Conservation (phyloP, 2,113 vertebrate species). For the Alectura lathami region DNA sequence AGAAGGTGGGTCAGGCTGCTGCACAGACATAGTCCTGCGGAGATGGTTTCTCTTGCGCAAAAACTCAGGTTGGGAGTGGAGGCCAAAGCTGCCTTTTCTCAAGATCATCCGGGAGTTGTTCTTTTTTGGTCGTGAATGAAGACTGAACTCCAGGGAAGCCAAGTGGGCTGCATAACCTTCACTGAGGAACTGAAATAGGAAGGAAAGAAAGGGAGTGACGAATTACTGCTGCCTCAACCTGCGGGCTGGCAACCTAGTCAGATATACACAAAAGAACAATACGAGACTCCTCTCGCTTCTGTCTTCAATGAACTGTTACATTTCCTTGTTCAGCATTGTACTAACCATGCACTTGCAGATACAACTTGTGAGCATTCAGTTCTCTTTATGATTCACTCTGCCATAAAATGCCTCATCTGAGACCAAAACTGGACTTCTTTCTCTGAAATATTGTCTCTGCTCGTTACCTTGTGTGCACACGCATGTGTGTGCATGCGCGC, state of each 20-base stretch:
- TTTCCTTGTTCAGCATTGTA: not conserved
- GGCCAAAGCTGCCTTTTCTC: constrained; percentile 94
- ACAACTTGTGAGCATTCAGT: not conserved
- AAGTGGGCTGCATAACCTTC: constrained; percentile 95
- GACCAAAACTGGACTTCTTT: not conserved
- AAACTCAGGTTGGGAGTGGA: constrained; percentile 94
- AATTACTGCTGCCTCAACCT: not conserved
- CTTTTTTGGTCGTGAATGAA: constrained; percentile 92
- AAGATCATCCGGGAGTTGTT: constrained; percentile 91
- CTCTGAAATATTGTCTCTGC: not conserved
- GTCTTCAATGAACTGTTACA: not conserved
- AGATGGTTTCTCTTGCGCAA: constrained; percentile 94
- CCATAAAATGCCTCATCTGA: not conserved
- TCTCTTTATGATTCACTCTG: not conserved
- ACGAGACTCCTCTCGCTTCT: not conserved
- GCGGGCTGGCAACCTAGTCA: not conserved
- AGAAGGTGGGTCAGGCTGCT: constrained; percentile 92
- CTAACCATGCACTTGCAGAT: not conserved
- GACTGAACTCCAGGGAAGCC: constrained; percentile 89
- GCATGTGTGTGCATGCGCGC: no score
- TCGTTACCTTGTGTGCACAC: not conserved
- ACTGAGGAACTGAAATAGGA: constrained; percentile 86
- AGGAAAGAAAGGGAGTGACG: not conserved
- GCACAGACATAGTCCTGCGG: constrained; percentile 94
- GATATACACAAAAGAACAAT: not conserved